These are phyloP conservation scores for Zygothrica quintamaculata DNA, from an alignment of 2,888 invertebrate species.

Conservation along the genomic window DNA sequence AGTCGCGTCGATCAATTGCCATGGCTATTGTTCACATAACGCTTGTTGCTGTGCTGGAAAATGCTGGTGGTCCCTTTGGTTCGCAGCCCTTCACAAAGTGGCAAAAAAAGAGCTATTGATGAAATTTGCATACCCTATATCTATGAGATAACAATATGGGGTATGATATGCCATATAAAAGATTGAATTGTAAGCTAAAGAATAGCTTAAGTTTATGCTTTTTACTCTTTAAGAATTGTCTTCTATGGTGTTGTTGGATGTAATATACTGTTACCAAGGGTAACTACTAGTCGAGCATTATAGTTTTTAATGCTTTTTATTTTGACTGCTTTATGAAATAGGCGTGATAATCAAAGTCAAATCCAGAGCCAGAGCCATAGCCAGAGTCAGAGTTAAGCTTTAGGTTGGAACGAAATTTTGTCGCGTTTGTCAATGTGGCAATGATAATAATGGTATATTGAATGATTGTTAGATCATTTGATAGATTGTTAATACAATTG, in stretches of 20 bases:
- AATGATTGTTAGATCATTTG: neutral
- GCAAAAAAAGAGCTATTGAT: slow-evolving; percentile 33
- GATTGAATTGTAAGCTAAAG: too few species aligned
- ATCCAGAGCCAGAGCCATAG: slow-evolving; percentile 6
- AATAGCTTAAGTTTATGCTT: too few species aligned
- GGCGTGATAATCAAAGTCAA: slow-evolving; percentile 18
- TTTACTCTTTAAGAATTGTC: too few species aligned
- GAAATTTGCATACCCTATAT: slow-evolving; percentile 4
- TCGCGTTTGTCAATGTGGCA: slow-evolving; percentile 54
- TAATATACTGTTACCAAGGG: too few species aligned
- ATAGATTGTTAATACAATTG: slow-evolving; percentile 26
- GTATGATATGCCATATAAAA: too few species aligned
- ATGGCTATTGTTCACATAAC: slow-evolving; percentile 35
- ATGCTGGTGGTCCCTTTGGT: slow-evolving; percentile 34
- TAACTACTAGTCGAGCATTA: neutral
- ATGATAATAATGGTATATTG: slow-evolving; percentile 28
- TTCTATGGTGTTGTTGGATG: too few species aligned
- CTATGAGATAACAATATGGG: neutral
- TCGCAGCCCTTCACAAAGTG: slow-evolving; percentile 50
- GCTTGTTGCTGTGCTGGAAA: slow-evolving; percentile 33
- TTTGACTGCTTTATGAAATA: too few species aligned
- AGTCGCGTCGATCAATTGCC: slow-evolving; percentile 52
- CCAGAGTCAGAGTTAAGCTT: neutral
- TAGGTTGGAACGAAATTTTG: slow-evolving; percentile 38
- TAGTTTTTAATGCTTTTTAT: neutral